Evolutionary conservation across 2,113 vertebrate genomes (phyloP), one percentile per base, ranked within the genome.

Genomic region (Xyrauchen texanus): DNA sequence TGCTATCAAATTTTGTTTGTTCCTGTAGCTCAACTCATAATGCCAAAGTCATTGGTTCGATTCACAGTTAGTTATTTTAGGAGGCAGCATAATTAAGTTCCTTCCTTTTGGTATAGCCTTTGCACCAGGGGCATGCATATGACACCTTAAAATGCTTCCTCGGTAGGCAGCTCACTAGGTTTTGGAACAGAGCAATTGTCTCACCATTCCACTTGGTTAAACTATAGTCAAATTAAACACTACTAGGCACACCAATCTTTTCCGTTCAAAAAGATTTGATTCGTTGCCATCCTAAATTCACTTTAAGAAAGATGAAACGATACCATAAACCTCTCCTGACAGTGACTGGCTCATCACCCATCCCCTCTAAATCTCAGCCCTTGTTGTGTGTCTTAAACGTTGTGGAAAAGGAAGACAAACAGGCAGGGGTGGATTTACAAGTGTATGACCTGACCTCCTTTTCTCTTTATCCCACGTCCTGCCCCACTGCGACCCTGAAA

Each of bases 401-500:
- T 89, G 86, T 81, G 78, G 83, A 76, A 85, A 83, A 86, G 86
- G 81, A 90, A 89, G 88, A 86, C 82, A 86, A 78, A 68, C 79
- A 83, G 64, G 64, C 58, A 67, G 78, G 55, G 80, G 58, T 85
- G 85, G 87, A 90, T 90, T 89, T 89, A 85, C 82, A 89, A 87
- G 82, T 84, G 64, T 84, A 83, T 49, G 61, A 51, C 68, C 80
- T 88, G 86, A 88, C 83, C 88, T 85, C 79, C 85, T 86, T 81
- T 90, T 86, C 82, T 76, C 90, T 90, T 88, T 89, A 87, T 87
- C 88, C 78, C 85, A 87, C 85, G 77, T 84, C 79, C 86, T 85
- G 86, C 84, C 82, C 83, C 84, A 86, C 85, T 86, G 87, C 87
- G 87, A 90, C 90, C 89, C 87, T 87, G 88, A 90, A 92, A 92